A percentile compares a stretch with the other conserved stretches of the same genome.
phyloP scores from a whole-genome alignment of 2,113 vertebrate genomes.

The Pterocles gutturalis region DNA sequence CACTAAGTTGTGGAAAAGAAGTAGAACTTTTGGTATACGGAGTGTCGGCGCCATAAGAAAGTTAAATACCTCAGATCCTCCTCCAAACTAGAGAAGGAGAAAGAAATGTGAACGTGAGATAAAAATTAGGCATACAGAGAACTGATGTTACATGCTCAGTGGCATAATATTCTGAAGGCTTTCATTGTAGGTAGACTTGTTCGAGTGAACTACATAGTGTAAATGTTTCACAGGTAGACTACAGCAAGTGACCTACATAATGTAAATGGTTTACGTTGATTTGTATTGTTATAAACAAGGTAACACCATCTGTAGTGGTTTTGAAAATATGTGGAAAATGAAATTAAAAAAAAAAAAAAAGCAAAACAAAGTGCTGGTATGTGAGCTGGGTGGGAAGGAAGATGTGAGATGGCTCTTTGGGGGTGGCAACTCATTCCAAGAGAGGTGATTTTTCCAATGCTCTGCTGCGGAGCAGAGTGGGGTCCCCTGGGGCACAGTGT shows the following conservation, averaged over 20 bases:
- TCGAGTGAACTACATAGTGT: not conserved
- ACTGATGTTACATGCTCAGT: not conserved
- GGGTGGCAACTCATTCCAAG: not conserved
- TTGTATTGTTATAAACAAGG: not conserved
- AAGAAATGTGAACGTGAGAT: not conserved
- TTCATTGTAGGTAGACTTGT: not conserved
- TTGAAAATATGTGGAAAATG: not conserved
- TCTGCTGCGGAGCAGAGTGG: not conserved
- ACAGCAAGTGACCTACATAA: not conserved
- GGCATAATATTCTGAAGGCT: not conserved
- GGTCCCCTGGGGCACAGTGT: not conserved
- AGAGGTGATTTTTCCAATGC: rapidly evolving
- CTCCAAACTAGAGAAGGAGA: not conserved
- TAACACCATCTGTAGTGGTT: not conserved
- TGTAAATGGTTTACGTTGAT: not conserved
- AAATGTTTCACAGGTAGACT: not conserved
- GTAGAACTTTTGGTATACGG: not conserved
- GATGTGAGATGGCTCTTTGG: not conserved
- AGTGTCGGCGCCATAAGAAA: not conserved
- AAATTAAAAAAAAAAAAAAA: not conserved
- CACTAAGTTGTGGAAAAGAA: not conserved
- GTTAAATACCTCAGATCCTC: not conserved
- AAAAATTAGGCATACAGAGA: not conserved
- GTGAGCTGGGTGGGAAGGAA: not conserved
- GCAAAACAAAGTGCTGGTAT: not conserved